Conservation (phyloP, 2,888 invertebrate genomes). For the Caenorhabditis sulstoni region DNA sequence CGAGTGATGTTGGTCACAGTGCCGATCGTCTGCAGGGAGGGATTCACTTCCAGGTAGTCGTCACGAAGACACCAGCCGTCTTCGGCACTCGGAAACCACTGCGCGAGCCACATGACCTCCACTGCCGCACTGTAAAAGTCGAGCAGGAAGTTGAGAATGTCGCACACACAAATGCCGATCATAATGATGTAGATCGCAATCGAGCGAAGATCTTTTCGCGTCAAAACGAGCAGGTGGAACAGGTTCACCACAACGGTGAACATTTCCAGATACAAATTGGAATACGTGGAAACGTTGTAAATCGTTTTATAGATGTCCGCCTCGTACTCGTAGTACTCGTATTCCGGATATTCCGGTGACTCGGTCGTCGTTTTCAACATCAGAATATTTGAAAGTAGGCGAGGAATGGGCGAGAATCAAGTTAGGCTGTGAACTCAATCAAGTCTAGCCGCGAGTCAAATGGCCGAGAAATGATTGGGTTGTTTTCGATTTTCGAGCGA, state of each 20-base stretch:
- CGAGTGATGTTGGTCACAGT: background rate
- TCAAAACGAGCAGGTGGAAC: slow-evolving; percentile 12
- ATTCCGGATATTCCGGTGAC: background rate
- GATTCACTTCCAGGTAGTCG: slow-evolving; percentile 11
- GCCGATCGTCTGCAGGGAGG: background rate
- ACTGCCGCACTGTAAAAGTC: background rate
- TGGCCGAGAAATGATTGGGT: background rate
- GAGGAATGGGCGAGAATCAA: too few species aligned
- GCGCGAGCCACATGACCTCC: background rate
- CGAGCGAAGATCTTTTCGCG: slow-evolving; percentile 21
- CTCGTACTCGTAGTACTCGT: background rate
- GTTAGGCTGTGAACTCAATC: too few species aligned
- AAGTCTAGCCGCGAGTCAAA: too few species aligned
- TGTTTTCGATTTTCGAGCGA: background rate
- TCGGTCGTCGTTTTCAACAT: background rate
- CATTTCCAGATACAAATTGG: background rate
- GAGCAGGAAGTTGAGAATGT: slow-evolving; percentile 15
- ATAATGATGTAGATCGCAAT: slow-evolving; percentile 21
- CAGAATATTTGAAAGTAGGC: too few species aligned
- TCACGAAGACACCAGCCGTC: background rate
- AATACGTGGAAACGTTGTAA: background rate
- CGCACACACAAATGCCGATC: slow-evolving; percentile 25
- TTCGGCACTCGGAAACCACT: background rate
- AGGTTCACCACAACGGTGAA: slow-evolving; percentile 19
- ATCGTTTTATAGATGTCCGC: slow-evolving; percentile 1